Base-by-base conservation (phyloP, 2,113 vertebrate species). In the Prionailurus viverrinus region DNA sequence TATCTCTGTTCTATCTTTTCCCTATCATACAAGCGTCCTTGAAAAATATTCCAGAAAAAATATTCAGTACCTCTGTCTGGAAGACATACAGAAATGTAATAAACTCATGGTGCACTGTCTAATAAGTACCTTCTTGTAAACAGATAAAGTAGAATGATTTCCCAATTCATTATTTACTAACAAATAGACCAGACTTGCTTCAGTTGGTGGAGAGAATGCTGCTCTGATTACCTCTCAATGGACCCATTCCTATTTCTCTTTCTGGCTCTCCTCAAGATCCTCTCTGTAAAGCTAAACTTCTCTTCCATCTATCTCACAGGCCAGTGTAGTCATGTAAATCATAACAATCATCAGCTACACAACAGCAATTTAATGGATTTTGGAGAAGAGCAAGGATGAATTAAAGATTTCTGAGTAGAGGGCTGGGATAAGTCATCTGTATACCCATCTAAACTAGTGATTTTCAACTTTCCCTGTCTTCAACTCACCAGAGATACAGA, bases 1-100 rank as follows among this genome's bases (percentile, higher is more conserved):
- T 39, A 14, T 36, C 51, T 93, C 45, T 87, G 83, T 63, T 92
- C 19, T 89, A 58, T 39, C 27, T 81, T 68, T 88, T 91, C 55
- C 55, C 74, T 81, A 71, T 79, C 51, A 87, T 8, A n/a, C 33
- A 82, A 96, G 74, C 3, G 27, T 41, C 83, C 69, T 31, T 85
- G 61, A 82, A 93, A 96, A 89, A 78, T 61, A 88, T 31, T 76
- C 51, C 15, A 86, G 41, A 86, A 85, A 80, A 82, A 86, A 96
- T 36, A 91, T 31, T 41, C 66, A 71, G 45, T 71, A 69, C 13
- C 36, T 92, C 73, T 88, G 71, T 55, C 68, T 36, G 9, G 9
- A 73, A 96, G 55, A 90, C 39, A 80, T 3, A 87, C 39, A 94
- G 68, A 96, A 81, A 71, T 27, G 51, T n/a, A 80, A 74, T 65